These are phyloP conservation scores for Zhengitettix transpicula DNA, from an alignment of 2,888 invertebrate genomes.

Conservation along the genomic window DNA sequence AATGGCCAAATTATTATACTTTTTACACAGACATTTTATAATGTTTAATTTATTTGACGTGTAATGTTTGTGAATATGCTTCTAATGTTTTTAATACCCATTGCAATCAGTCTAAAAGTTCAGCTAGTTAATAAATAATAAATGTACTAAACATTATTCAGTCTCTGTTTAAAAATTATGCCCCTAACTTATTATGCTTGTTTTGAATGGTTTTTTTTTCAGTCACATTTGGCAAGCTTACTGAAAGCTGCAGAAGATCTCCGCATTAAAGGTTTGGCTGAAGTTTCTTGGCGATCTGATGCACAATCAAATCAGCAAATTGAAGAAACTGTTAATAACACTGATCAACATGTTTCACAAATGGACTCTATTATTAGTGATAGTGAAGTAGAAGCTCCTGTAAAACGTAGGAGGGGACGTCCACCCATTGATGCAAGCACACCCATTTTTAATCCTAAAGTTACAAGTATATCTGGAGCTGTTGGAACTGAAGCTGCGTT, in stretches of 20 bases:
- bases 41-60: too few species aligned
- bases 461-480: slow-evolving; percentile 30
- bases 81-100: too few species aligned
- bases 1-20: too few species aligned
- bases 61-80: too few species aligned
- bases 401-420: slow-evolving; percentile 45
- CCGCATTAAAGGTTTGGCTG: slow-evolving; percentile 78
- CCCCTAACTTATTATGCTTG: not conserved
- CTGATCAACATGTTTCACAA: slow-evolving; percentile 26
- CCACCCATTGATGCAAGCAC: slow-evolving; percentile 41
- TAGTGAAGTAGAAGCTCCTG: slow-evolving; percentile 24
- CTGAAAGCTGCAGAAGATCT: slow-evolving; percentile 85
- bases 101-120: too few species aligned
- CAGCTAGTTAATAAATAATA: not conserved
- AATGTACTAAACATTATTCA: not conserved
- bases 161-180: not conserved
- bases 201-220: slow-evolving; percentile 18
- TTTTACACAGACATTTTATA: too few species aligned
- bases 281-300: slow-evolving; percentile 69
- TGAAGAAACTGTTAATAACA: slow-evolving; percentile 20
- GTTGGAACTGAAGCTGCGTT: slow-evolving; percentile 16
- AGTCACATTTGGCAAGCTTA: slow-evolving; percentile 74
- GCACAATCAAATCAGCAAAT: slow-evolving; percentile 19
- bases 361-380: slow-evolving; percentile 22
- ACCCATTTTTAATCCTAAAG: slow-evolving; percentile 29